Evolutionary conservation across 2,888 invertebrate genomes (phyloP).

Genomic region (Tetheella fluctuosa): DNA sequence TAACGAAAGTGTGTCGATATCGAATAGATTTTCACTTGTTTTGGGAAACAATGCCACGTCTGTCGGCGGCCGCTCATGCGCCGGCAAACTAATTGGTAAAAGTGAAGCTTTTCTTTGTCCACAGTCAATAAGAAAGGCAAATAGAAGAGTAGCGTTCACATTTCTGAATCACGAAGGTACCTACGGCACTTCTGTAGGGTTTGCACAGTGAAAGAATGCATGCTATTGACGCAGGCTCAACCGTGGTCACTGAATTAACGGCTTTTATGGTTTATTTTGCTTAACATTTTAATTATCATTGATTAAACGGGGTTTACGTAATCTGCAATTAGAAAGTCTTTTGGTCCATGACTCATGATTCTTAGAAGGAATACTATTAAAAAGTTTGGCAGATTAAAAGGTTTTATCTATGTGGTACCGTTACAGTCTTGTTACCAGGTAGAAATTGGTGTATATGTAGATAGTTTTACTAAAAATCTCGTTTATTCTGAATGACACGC

Average conservation of each 20-base stretch:
- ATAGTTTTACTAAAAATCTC: slow-evolving; percentile 15
- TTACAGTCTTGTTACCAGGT: neutral
- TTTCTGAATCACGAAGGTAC: slow-evolving; percentile 53
- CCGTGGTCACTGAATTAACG: slow-evolving; percentile 39
- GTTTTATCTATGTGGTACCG: neutral
- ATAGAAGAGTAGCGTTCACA: slow-evolving; percentile 59
- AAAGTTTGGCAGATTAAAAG: slow-evolving; percentile 25
- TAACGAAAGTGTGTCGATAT: slow-evolving; percentile 66
- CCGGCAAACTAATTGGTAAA: slow-evolving; percentile 77
- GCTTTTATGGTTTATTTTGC: slow-evolving; percentile 36
- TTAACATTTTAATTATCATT: slow-evolving; percentile 20
- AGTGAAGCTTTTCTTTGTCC: slow-evolving; percentile 73
- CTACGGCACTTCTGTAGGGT: slow-evolving; percentile 28
- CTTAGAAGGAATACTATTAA: slow-evolving; percentile 8
- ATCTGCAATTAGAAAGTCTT: slow-evolving; percentile 45
- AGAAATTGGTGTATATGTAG: neutral
- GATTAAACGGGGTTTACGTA: slow-evolving; percentile 32
- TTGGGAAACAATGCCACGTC: slow-evolving; percentile 70
- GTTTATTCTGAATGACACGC: slow-evolving; percentile 24
- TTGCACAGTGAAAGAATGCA: slow-evolving; percentile 50
- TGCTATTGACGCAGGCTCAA: slow-evolving; percentile 15
- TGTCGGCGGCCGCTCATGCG: slow-evolving; percentile 61
- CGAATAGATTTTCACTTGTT: slow-evolving; percentile 72
- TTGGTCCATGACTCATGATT: slow-evolving; percentile 10
- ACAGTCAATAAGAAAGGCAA: slow-evolving; percentile 67